Evolutionary conservation across 2,888 invertebrate species (phyloP), one percentile per base, ranked within the genome.

Genomic region (Agonopterix alstromeriana): DNA sequence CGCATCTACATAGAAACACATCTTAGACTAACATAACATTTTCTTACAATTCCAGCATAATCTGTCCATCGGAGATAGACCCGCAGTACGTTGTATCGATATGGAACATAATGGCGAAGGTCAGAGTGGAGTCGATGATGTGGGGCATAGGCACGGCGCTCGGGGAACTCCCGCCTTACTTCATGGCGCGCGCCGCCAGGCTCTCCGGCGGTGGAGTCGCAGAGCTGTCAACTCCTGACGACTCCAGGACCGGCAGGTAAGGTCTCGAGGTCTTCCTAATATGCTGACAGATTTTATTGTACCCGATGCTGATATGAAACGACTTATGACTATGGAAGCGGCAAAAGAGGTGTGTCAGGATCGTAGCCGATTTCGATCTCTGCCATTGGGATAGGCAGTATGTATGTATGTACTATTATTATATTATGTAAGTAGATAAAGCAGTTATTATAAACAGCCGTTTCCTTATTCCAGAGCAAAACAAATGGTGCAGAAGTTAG

Each of bases 161-260:
- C n/a, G 99, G 99, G 0, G 99, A 99, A 78, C 83, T 99, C 58
- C 99, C 99, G 2, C 99, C 99, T 0, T 99, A 99, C 90, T 99
- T 99, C 84, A 98, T 99, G 98, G 99, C 99, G n/a, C 90, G 97
- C 53, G 98, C 99, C 3, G 95, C 96, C 0, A 82, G 96, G 8
- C 88, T 95, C 1, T 93, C 93, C 0, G 86, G 86, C 0, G 82
- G 76, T 0, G 71, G 74, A 0, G 74, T 77, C 9, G 70, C 77
- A 0, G 84, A 83, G 45, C 61, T 85, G 0, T 56, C 70, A 0
- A 61, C 70, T 1, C 66, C 55, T 2, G 79, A 82, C 3, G 77
- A 82, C 38, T 73, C 83, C 1, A 69, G 71, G 42, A 82, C 48
- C 14, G 35, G 43, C 27, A 38, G 41, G 46, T 49, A 17, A 17